These are phyloP conservation scores for Drosophila mimica DNA, from an alignment of 2,888 invertebrate genomes.

Conservation along the genomic window DNA sequence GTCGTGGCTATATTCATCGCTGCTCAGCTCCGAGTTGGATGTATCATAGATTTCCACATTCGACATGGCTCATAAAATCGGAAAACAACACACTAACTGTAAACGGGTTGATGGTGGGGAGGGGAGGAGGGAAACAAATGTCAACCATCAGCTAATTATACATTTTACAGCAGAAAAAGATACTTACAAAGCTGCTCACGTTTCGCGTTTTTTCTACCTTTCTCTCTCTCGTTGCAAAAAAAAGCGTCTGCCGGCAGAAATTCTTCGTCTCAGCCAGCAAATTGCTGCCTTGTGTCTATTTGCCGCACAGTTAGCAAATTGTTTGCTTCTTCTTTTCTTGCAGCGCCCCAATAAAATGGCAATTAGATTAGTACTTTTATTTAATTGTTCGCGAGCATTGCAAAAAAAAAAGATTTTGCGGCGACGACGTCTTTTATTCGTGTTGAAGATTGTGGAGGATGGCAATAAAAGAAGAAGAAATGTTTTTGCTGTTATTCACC, in stretches of 20 bases:
- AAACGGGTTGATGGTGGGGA: not conserved
- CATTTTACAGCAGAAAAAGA: constrained; percentile 9
- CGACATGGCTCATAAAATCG: constrained; percentile 42
- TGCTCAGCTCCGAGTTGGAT: constrained; percentile 75
- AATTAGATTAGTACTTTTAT: constrained; percentile 29
- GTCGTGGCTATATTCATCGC: constrained; percentile 67
- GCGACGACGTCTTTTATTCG: constrained; percentile 48
- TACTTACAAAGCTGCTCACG: constrained; percentile 56
- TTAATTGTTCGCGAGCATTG: constrained; percentile 43
- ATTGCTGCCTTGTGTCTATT: not conserved
- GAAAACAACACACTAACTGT: constrained; percentile 10
- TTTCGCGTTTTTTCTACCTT: constrained; percentile 37
- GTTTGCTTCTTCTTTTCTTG: not conserved
- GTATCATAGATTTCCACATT: constrained; percentile 70
- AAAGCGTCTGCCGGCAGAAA: constrained; percentile 64
- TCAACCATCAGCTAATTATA: constrained; percentile 24
- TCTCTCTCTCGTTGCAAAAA: constrained; percentile 44
- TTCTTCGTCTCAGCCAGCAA: constrained; percentile 4
- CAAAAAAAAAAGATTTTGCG: constrained; percentile 35
- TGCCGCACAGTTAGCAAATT: not conserved
- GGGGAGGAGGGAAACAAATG: not conserved
- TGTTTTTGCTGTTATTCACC: constrained; percentile 24
- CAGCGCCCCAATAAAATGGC: not conserved
- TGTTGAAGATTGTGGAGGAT: constrained; percentile 18
- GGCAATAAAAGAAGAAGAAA: constrained; percentile 38